Evolutionary conservation across 2,113 vertebrate species (phyloP), one percentile per base, ranked within the genome.

Genomic region (Sigmodon hispidus): DNA sequence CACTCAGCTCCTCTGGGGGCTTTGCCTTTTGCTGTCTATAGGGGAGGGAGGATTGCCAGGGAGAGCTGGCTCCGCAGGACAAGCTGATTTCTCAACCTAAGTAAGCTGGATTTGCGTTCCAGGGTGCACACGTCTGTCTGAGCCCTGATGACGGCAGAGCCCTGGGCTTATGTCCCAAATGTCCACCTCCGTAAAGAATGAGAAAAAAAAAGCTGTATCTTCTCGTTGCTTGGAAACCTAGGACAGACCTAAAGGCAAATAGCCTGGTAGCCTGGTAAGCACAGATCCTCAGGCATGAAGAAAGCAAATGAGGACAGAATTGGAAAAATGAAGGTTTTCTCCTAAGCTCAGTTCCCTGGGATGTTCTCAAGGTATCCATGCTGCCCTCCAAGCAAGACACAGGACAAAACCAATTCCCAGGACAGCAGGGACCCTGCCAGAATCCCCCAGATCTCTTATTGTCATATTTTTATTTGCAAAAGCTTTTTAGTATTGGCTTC

Each of bases 181-280:
- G 88, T 91, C 93, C 84, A 96, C 95, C 92, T 93, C 70, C 50
- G 10, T n/a, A 17, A 89, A 75, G 7, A 50, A 91, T 92, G 94
- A 94, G 87, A 61, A 95, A 81, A 95, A 81, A 89, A 88, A 87
- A 16, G 24, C 61, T 24, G 52, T 0, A 16, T 96, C 95, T 96
- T 86, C 87, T 94, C 48, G 95, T 45, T 79, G 89, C 84, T 87
- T 40, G n/a, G 86, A 73, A 96, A 80, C 89, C 73, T 45, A 93
- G 65, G 55, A 67, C 76, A 89, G 83, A 83, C 34, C 19, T 9
- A 63, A 36, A 57, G 77, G 91, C 61, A 94, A 96, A 76, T 21
- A 55, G 89, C 89, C 40, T 0, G 3, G n/a, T 12, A 52, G 85
- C 70, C 75, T 5, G 34, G 11, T 13, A 43, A 52, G 19, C 55